Base-by-base conservation (phyloP, 2,797 vertebrate species). In the Oryzias dopingdopingensis region DNA sequence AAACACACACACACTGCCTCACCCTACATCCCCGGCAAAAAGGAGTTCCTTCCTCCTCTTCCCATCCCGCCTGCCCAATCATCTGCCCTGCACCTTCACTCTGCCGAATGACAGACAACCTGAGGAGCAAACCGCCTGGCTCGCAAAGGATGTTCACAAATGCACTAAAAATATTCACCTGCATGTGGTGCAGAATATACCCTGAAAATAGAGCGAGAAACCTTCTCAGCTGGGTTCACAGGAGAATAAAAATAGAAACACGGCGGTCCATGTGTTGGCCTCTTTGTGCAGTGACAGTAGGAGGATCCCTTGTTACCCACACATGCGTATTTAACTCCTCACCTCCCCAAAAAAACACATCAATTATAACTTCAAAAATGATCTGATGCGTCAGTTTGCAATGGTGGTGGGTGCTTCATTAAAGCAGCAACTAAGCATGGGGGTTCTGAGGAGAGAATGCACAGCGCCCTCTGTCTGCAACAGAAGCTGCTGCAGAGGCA, bases 401-500 rank as follows among this genome's bases (percentile, higher is more conserved):
- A 2, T 32, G 6, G n/a, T 16, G 37, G 15, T 37, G 20, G 14
- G 3, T 0, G 13, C 18, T 15, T 43, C 18, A 14, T 6, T 55
- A 20, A 54, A 42, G 50, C 4, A 26, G 6, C 42, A 24, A 12
- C 40, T 62, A 14, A 44, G 48, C 40, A 41, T 23, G 15, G 3
- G 51, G 14, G 44, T 37, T 32, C 50, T 49, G 20, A 13, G 50
- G 15, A 22, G 26, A 54, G 61, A 18, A 60, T 24, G 29, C 13
- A 43, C 29, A 58, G 78, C 68, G 76, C 81, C 83, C 70, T 46
- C 85, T 51, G 41, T 43, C 63, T 80, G 83, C 61, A 8, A 17
- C 18, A 16, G 44, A 49, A n/a, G 45, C 49, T 18, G 52, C 52
- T 65, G 74, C 76, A 70, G 53, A 41, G 51, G 46, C 26, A 55